Conservation (phyloP, 2,888 invertebrate species). For the Dorcus hopei region DNA sequence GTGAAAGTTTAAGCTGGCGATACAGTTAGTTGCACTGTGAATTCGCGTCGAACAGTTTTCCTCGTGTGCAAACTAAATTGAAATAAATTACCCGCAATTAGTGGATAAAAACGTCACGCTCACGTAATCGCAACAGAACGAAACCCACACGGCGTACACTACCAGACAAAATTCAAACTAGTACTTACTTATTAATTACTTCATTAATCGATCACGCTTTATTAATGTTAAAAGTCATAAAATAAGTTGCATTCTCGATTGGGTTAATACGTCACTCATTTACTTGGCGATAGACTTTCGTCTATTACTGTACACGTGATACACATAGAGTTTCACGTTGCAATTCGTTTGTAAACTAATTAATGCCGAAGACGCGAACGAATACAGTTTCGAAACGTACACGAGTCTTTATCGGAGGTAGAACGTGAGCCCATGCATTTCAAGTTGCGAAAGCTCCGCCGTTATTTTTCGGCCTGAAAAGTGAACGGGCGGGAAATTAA, state of each 20-base stretch:
- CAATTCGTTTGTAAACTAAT: slow-evolving; percentile 4
- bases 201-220: too few species aligned
- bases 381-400: slow-evolving; percentile 1
- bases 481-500: neutral
- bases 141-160: neutral
- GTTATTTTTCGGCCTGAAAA: neutral
- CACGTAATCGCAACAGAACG: slow-evolving; percentile 5
- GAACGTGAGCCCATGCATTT: slow-evolving; percentile 20
- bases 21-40: too few species aligned
- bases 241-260: too few species aligned
- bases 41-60: too few species aligned
- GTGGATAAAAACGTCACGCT: neutral
- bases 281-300: slow-evolving; percentile 2
- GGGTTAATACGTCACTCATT: too few species aligned
- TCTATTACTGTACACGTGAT: neutral
- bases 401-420: slow-evolving; percentile 12
- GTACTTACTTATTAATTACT: too few species aligned
- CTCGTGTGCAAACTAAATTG: too few species aligned
- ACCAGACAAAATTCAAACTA: too few species aligned
- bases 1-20: too few species aligned
- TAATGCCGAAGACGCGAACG: slow-evolving; percentile 7
- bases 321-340: slow-evolving; percentile 4
- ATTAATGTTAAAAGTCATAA: too few species aligned
- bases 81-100: neutral
- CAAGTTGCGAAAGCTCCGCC: slow-evolving; percentile 17